phyloP scores from a whole-genome alignment of 1,140 invertebrate species.

The Goniozus legneri region DNA sequence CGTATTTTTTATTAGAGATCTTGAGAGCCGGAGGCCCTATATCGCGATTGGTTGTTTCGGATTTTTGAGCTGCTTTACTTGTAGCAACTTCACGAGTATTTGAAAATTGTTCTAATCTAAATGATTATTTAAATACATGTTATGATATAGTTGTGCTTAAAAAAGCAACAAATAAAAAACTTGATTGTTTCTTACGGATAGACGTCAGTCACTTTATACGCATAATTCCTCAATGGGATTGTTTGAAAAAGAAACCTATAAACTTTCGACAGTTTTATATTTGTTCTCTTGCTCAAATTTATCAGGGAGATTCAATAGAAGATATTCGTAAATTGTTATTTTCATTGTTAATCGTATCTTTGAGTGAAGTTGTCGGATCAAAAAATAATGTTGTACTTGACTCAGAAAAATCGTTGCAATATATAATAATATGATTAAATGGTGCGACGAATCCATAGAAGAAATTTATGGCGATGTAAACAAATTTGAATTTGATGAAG shows the following conservation, averaged over 20 bases:
- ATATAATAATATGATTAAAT: conserved; percentile 6
- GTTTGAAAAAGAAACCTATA: conserved; percentile 6
- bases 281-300: not conserved
- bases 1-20: conserved; percentile 1
- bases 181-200: not conserved
- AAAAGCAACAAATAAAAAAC: not conserved
- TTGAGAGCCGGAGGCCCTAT: not conserved
- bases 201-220: conserved; percentile 6
- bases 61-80: conserved; percentile 9
- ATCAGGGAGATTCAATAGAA: conserved; percentile 3
- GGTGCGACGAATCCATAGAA: too few relatives aligned
- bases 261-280: conserved; percentile 10
- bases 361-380: conserved; percentile 7
- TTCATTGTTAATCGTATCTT: conserved; percentile 7
- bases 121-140: conserved; percentile 8
- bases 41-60: not conserved
- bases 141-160: not conserved
- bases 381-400: not conserved
- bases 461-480: too few relatives aligned
- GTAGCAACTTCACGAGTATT: conserved; percentile 3
- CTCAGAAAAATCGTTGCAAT: conserved; percentile 7
- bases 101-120: conserved; percentile 4
- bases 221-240: conserved; percentile 3
- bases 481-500: too few relatives aligned
- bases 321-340: not conserved